Percentiles rank a stretch among this genome's conserved stretches.
Evolutionary conservation across 2,797 vertebrate species (phyloP).

Genomic region (Malurus splendens): DNA sequence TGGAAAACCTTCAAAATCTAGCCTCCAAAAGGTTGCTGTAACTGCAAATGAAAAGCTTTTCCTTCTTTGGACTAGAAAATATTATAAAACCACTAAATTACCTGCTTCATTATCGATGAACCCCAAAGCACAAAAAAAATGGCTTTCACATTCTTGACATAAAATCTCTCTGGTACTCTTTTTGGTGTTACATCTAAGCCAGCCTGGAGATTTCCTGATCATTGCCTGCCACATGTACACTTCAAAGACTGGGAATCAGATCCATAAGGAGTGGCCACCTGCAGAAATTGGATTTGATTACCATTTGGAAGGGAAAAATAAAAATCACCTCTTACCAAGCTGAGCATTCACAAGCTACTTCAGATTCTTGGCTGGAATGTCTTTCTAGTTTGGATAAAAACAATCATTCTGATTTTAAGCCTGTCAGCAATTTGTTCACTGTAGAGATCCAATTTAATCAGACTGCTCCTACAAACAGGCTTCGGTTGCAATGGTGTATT

Average conservation of each 20-base stretch:
- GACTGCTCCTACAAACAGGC: neutral
- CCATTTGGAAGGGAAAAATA: neutral
- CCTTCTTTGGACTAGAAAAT: neutral
- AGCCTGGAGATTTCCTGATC: neutral
- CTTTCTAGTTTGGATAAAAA: neutral
- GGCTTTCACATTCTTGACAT: neutral
- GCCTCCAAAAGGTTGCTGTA: neutral
- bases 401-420: neutral
- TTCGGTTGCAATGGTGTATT: neutral
- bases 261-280: neutral
- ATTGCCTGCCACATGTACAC: neutral
- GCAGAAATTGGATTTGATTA: neutral
- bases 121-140: neutral
- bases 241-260: neutral
- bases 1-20: neutral
- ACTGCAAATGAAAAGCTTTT: neutral
- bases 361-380: neutral
- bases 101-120: neutral
- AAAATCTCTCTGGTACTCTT: neutral
- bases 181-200: neutral
- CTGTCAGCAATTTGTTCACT: conserved; percentile 1
- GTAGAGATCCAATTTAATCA: conserved; percentile 23
- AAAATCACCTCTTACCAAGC: neutral
- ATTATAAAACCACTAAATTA: neutral
- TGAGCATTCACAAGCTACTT: neutral